Conservation (phyloP, 2,797 vertebrate genomes). For the Hyperoplus immaculatus region DNA sequence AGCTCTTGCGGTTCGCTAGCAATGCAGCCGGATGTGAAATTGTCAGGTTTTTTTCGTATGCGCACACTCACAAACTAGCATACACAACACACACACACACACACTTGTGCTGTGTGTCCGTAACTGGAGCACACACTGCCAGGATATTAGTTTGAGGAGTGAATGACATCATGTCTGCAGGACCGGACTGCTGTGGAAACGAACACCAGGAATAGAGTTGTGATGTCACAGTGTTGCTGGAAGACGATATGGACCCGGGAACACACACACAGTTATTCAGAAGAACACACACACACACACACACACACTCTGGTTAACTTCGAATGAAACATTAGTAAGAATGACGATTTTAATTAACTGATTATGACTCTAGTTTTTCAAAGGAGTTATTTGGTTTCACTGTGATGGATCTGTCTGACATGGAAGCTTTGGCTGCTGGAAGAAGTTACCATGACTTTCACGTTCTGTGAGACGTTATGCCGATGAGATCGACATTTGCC, state of each 20-base stretch:
- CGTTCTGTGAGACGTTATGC: not conserved
- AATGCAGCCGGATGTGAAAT: constrained; percentile 69
- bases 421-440: not conserved
- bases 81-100: not conserved
- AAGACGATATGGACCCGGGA: constrained; percentile 75
- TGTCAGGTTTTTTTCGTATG: constrained; percentile 58
- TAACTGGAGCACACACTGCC: constrained; percentile 71
- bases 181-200: constrained; percentile 72
- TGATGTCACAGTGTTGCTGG: constrained; percentile 86
- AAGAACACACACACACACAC: not conserved
- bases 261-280: constrained; percentile 33
- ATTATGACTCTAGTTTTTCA: not conserved
- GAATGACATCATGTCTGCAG: constrained; percentile 86
- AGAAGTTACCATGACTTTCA: not conserved
- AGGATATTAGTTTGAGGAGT: constrained; percentile 74
- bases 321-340: constrained; percentile 32
- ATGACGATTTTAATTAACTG: constrained; percentile 16
- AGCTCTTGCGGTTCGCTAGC: constrained; percentile 68
- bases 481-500: not conserved
- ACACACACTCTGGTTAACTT: constrained; percentile 11
- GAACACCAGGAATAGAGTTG: constrained; percentile 84
- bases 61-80: no score
- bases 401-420: not conserved
- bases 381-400: not conserved
- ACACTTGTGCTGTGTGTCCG: constrained; percentile 47